phyloP scores from a whole-genome alignment of 2,113 vertebrate genomes.

The Tursiops truncatus region DNA sequence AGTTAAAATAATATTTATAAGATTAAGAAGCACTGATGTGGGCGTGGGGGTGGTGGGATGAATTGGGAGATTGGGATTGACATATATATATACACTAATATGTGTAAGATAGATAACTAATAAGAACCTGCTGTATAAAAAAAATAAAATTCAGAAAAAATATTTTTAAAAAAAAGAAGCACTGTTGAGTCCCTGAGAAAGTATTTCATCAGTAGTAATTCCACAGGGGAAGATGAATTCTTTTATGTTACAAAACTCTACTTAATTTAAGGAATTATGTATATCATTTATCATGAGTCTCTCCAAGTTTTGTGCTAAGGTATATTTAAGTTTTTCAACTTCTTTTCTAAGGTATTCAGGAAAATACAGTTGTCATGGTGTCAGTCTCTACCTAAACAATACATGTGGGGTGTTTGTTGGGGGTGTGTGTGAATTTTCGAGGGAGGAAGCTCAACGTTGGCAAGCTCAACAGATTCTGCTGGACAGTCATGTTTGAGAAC shows the following conservation, averaged over 20 bases:
- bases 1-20: not conserved
- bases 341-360: not conserved
- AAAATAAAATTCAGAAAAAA: too few relatives aligned
- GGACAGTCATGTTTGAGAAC: not conserved
- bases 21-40: not conserved
- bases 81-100: too few relatives aligned
- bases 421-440: not conserved
- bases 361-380: not conserved
- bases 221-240: not conserved
- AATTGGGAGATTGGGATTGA: too few relatives aligned
- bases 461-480: not conserved
- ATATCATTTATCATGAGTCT: not conserved
- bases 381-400: not conserved
- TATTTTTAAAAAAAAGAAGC: too few relatives aligned
- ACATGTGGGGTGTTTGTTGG: not conserved
- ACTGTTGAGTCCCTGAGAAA: not conserved
- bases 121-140: too few relatives aligned
- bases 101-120: too few relatives aligned
- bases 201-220: not conserved
- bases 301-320: not conserved
- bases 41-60: too few relatives aligned
- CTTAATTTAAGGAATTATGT: not conserved
- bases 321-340: not conserved
- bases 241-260: not conserved
- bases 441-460: not conserved